Conservation (phyloP, 2,888 invertebrate genomes). For the Eupeodes latifasciatus region DNA sequence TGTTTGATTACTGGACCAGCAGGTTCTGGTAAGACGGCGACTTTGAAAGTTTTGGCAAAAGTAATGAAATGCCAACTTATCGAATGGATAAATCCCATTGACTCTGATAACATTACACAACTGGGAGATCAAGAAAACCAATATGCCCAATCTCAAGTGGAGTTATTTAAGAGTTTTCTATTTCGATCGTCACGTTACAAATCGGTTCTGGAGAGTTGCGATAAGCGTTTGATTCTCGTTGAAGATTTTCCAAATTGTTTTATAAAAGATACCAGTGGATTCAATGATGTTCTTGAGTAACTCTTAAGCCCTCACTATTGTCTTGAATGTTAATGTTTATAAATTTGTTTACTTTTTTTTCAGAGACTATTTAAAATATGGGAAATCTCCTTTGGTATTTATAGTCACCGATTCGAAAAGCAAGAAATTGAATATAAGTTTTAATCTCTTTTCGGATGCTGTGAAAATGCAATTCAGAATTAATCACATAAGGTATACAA, state of each 20-base stretch:
- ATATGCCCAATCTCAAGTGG: constrained; percentile 86
- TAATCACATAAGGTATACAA: constrained; percentile 87
- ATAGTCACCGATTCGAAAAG: constrained; percentile 89
- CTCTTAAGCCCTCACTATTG: constrained; percentile 72
- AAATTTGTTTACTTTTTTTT: constrained; percentile 18
- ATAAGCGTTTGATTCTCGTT: constrained; percentile 88
- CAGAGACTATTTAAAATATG: constrained; percentile 83
- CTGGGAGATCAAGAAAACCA: constrained; percentile 79
- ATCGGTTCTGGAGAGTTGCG: constrained; percentile 85
- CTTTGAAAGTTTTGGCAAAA: constrained; percentile 88
- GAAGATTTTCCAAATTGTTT: constrained; percentile 94
- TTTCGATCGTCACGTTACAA: constrained; percentile 91
- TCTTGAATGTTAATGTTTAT: background rate
- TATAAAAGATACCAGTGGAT: constrained; percentile 87
- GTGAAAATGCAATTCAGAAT: constrained; percentile 87
- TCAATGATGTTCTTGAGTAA: constrained; percentile 89
- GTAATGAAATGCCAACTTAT: constrained; percentile 85
- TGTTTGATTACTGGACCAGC: constrained; percentile 92
- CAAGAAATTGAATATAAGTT: constrained; percentile 86
- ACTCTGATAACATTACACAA: constrained; percentile 86
- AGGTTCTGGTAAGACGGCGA: constrained; percentile 93
- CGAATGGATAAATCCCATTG: constrained; percentile 94
- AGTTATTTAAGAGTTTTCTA: constrained; percentile 90
- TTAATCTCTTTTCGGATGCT: constrained; percentile 87
- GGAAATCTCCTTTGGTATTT: constrained; percentile 89